These are phyloP conservation scores for Falco peregrinus DNA, from an alignment of 2,797 vertebrate species.

Conservation along the genomic window DNA sequence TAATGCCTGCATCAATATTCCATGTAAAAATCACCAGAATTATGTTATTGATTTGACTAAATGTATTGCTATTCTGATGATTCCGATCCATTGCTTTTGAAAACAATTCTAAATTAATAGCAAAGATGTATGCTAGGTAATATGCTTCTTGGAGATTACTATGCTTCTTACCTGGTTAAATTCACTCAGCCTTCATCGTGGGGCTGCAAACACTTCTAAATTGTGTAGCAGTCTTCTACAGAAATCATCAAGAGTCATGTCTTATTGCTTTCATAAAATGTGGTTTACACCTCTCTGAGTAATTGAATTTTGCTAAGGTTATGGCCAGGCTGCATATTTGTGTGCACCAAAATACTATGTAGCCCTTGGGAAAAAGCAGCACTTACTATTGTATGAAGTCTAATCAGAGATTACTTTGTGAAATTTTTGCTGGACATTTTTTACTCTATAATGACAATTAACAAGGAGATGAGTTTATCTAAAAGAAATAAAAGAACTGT, in stretches of 20 bases:
- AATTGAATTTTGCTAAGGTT: conserved; percentile 60
- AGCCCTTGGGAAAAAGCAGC: neutral
- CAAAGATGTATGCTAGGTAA: conserved; percentile 8
- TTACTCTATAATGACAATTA: conserved; percentile 42
- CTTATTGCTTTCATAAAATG: conserved; percentile 61
- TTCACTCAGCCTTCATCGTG: neutral
- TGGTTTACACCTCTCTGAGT: conserved; percentile 52
- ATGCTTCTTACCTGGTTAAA: conserved; percentile 28
- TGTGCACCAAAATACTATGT: neutral
- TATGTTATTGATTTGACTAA: conserved; percentile 35
- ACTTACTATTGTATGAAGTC: neutral
- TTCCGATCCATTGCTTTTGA: neutral
- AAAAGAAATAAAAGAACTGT: neutral
- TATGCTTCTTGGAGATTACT: conserved; percentile 26
- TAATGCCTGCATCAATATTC: neutral
- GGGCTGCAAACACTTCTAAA: conserved; percentile 18
- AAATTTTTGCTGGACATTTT: conserved; percentile 39
- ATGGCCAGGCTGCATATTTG: conserved; percentile 21
- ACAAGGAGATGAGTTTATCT: neutral
- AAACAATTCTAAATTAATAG: conserved; percentile 44
- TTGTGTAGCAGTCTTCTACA: neutral
- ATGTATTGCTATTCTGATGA: conserved; percentile 30
- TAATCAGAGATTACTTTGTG: neutral
- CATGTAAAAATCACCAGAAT: conserved; percentile 21
- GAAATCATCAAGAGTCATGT: conserved; percentile 56